Evolutionary conservation across 2,888 invertebrate genomes (phyloP), one percentile per base, ranked within the genome.

Genomic region (Cylindroiulus punctatus): DNA sequence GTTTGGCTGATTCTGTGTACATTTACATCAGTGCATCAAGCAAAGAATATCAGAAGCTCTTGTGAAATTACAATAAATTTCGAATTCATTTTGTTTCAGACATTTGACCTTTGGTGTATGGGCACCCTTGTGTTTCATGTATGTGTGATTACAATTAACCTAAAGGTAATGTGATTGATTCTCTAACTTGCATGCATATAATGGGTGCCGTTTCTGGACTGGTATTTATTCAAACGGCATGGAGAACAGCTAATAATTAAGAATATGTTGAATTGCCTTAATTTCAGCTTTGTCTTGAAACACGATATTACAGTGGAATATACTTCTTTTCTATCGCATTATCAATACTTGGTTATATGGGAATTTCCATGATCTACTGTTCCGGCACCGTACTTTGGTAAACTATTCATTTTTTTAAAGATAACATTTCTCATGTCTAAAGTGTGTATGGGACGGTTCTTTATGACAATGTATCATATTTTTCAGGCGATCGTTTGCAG

Each of bases 41-140:
- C n/a, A n/a, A n/a, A n/a, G n/a, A n/a, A 36, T 36, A 36, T 36
- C 36, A 36, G 36, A 4, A 7, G 3, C 36, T 36, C 7, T 36
- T 36, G 36, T 4, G 36, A 36, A 36, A 36, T 36, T 36, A n/a
- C 7, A 36, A 36, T 7, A 4, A 36, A 36, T 36, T 4, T 36
- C 36, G 36, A 36, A 4, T 36, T 36, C 10, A 14, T 83, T 86
- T 4, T 57, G 19, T 52, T 42, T 84, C 36, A 87, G 87, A 85
- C 57, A 84, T 82, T 52, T 26, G 87, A 65, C 36, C 26, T 47
- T n/a, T 82, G 82, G 76, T 92, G 91, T 88, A 94, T 93, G 90
- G 95, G 95, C 85, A 94, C 92, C 0, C 90, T 92, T 82, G 91
- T 93, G 88, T 94, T 93, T 89, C 94, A 93, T 89, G 90, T 91